Base-by-base conservation (phyloP, 1,140 invertebrate species). In the Lepidurus apus region DNA sequence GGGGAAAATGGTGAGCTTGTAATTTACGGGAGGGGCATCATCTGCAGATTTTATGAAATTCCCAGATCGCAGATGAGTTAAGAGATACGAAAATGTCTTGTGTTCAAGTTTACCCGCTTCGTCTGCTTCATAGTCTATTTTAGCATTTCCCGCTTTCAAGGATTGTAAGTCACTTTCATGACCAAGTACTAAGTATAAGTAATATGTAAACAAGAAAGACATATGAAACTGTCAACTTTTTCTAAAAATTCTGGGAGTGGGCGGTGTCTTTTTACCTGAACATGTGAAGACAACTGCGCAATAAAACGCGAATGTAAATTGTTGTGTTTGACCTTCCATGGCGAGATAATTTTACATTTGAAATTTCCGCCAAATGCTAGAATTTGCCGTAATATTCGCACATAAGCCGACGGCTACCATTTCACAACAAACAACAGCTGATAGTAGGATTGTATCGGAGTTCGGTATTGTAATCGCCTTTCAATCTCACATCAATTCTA, bases 1-100 rank as follows among this genome's bases (percentile, higher is more conserved):
- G 17, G 78, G 78, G 13, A 74, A 74, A n/a, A 79, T 79, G 74
- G 74, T 44, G 10, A 79, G 74, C 8, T 45, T n/a, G 42, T 79
- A 74, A 11, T 79, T 79, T 21, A 74, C 42, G 45, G 8, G 13
- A 42, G 26, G 7, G 7, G 8, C 42, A 34, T 42, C 42, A 34
- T 42, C 75, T 77, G 4, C 21, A 21, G 5, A 34, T 34, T 34
- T 2, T 34, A 4, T 34, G 0, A 34, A 34, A 34, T 34, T 34
- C 34, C 34, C 34, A 34, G 34, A 26, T 1, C 26, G 26, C 26
- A 26, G 26, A 34, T 3, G 34, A 34, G 34, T 34, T 3, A 34
- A 34, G 34, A 34, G 34, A 0, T 6, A 65, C 0, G 53, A 65
- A 65, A 65, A 65, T 17, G 17, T 7, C 53, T n/a, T 65, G 53